Evolutionary conservation across 2,888 invertebrate species (phyloP).

Genomic region (Archips xylosteana): DNA sequence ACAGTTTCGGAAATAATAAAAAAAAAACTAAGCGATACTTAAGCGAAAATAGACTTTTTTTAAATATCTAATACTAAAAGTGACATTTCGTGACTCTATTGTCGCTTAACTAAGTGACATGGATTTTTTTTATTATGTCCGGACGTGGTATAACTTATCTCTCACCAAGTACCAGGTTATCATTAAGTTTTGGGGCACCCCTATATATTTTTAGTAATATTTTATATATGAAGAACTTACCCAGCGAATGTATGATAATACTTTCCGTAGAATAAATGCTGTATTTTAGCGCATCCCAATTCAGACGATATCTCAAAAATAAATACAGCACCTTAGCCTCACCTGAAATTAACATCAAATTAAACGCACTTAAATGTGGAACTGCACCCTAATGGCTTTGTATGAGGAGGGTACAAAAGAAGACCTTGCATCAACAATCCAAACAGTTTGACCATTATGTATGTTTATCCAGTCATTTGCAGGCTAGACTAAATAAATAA

Average conservation of each 20-base stretch:
- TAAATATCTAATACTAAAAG: no score
- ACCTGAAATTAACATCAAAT: slow-evolving; percentile 44
- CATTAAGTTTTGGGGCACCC: no score
- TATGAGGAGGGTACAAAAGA: background rate
- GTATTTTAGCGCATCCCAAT: slow-evolving; percentile 54
- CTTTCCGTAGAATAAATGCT: slow-evolving; percentile 50
- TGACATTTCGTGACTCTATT: no score
- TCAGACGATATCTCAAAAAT: slow-evolving; percentile 51
- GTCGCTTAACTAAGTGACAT: no score
- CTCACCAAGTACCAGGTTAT: no score
- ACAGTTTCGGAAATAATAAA: no score
- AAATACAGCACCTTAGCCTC: slow-evolving; percentile 52
- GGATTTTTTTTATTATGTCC: no score
- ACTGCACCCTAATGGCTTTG: background rate
- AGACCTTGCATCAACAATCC: background rate
- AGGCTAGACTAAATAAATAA: background rate
- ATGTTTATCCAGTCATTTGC: background rate
- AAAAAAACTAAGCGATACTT: no score
- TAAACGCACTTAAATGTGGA: background rate
- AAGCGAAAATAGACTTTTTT: no score
- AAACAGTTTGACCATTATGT: background rate
- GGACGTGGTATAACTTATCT: no score
- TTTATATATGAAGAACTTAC: slow-evolving; percentile 38
- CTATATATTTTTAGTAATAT: no score
- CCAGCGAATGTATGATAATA: slow-evolving; percentile 48